Base-by-base conservation (phyloP, 2,888 invertebrate genomes). In the Ornithoptera priamus region DNA sequence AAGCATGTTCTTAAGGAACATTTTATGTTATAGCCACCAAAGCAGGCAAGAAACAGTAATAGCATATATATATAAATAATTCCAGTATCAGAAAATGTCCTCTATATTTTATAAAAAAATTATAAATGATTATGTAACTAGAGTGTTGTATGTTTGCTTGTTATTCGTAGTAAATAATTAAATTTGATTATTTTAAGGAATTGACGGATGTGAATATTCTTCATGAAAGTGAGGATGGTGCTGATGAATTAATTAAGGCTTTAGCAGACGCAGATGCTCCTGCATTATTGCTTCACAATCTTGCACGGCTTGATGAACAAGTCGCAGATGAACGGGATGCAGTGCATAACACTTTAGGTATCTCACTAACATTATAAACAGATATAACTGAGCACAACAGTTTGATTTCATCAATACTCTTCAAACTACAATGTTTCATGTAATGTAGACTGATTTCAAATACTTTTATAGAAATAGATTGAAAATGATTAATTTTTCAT, bases 311-410 rank as follows among this genome's bases (percentile, higher is more conserved):
- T 3, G 99, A 99, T 87, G 99, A 99, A 85, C 94, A 93, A 67
- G 95, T 98, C 2, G 97, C 97, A 78, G 99, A 99, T 85, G 99
- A 99, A 90, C 94, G 97, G 56, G 99, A 99, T 85, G 99, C 99
- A 8, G 98, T 99, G 0, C 98, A 99, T 86, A 98, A 99, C 83
- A 97, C 98, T 5, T 92, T 98, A 76, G 94, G 97, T 96, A 57
- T 69, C 15, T 42, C 12, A 12, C 18, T 57, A 20, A 20, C 2
- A 57, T 57, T 57, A 18, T 57, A 18, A 18, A 57, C 6, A 8
- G 18, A 8, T 6, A 56, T 56, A 56, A 56, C 20, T 50, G 17
- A 12, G 10, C 12, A 4, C 12, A 39, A 50, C 12, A 50, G 39
- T 39, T 8, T 8, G 10, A 39, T 39, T 39, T 39, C 39, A 39